Evolutionary conservation across 2,888 invertebrate genomes (phyloP), one percentile per base, ranked within the genome.

Genomic region (Pinctada fucata): DNA sequence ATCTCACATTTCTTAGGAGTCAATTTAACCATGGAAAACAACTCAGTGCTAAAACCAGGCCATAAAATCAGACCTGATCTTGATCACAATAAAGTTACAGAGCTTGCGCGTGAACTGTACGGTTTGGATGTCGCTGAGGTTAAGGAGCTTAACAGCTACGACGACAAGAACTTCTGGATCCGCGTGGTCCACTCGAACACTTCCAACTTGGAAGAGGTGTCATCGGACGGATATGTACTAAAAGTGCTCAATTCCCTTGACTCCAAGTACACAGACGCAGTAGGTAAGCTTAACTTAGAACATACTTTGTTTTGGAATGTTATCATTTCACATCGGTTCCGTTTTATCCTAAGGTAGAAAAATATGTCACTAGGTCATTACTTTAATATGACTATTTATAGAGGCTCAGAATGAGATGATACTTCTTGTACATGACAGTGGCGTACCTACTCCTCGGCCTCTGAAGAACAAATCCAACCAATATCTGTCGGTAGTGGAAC

Each of bases 231-330:
- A 3, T 93, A 92, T 89, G 95, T 96, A 45, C 92, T 97, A 79
- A 97, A 97, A 94, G 95, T 97, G 72, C 94, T 96, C 86, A 97
- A 97, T 93, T 94, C 96, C 0, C 93, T 96, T 90, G 97, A 97
- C 91, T 96, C 97, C 0, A 94, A 94, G 88, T 95, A 96, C n/a
- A 81, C 78, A 63, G 78, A 85, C 3, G 88, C 88, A 74, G 74
- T 88, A 63, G 88, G 91, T 90, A 84, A 80, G 31, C 31, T 31
- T 31, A 31, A 31, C 31, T 31, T 31, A 82, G 13, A 49, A n/a
- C 45, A 64, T 31, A 31, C 31, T 31, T 31, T 31, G 31, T 31
- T 31, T 31, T 31, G 31, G 31, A 31, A 31, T 52, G 6, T 69
- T 45, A 31, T 31, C 0, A 31, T 31, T 31, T 31, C 31, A 31